phyloP scores from a whole-genome alignment of 2,797 vertebrate genomes.

The Vireo griseus region DNA sequence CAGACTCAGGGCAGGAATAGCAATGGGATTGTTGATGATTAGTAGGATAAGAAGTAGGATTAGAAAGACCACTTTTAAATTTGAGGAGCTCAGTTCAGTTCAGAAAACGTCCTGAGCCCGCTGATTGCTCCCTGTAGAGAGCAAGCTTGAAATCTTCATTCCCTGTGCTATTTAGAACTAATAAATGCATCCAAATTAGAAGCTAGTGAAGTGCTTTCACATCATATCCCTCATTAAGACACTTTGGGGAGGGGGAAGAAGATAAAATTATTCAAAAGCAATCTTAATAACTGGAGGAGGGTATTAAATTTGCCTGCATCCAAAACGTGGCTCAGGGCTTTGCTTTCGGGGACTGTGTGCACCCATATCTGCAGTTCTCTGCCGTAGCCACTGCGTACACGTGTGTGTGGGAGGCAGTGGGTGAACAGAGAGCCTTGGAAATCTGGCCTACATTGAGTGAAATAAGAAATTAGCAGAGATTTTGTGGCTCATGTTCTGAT shows the following conservation, averaged over 20 bases:
- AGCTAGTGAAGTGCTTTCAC: not conserved
- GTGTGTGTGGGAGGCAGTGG: not conserved
- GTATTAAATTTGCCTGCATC: not conserved
- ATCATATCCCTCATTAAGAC: not conserved
- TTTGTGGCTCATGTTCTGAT: not conserved
- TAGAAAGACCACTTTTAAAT: not conserved
- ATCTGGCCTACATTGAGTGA: not conserved
- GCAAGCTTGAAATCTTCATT: not conserved
- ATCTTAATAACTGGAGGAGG: not conserved
- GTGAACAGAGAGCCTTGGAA: not conserved
- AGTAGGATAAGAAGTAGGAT: not conserved
- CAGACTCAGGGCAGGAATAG: not conserved
- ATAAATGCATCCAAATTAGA: not conserved
- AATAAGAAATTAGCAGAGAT: not conserved
- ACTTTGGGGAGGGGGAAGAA: not conserved
- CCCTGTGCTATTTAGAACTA: not conserved
- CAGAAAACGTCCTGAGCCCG: not conserved
- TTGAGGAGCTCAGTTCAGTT: not conserved
- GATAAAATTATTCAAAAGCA: not conserved
- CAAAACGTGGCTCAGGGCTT: not conserved
- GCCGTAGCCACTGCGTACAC: rapidly evolving
- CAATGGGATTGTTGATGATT: not conserved
- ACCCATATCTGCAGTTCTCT: not conserved
- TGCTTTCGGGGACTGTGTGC: not conserved
- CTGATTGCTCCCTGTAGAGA: not conserved